A percentile compares a stretch with the other conserved stretches of the same genome.
These are phyloP conservation scores for Poeciliopsis presidionis DNA, from an alignment of 2,797 vertebrate species.

Conservation along the genomic window DNA sequence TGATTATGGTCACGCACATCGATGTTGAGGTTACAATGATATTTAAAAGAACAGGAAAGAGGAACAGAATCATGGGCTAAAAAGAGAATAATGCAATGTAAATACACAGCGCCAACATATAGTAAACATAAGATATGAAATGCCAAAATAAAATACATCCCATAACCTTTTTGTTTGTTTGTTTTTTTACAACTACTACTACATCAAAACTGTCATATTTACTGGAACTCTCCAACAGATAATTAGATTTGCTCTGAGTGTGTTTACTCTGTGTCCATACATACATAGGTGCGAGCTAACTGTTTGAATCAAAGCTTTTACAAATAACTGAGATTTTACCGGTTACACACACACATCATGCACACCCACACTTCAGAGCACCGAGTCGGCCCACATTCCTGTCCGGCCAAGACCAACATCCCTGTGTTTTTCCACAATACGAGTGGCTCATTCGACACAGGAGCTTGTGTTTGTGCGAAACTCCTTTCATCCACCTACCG, in stretches of 20 bases:
- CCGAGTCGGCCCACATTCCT: constrained; percentile 59
- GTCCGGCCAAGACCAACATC: constrained; percentile 75
- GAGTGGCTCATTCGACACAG: constrained; percentile 65
- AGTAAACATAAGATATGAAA: not conserved
- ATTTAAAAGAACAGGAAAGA: not conserved
- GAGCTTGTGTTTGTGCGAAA: constrained; percentile 62
- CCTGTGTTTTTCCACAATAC: constrained; percentile 75
- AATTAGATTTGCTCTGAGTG: constrained; percentile 32
- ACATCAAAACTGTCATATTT: constrained; percentile 23
- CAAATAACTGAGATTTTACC: constrained; percentile 42
- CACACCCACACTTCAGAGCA: constrained; percentile 15
- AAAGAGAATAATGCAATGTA: not conserved
- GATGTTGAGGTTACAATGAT: not conserved
- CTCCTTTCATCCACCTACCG: constrained; percentile 71
- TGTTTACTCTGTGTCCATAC: constrained; percentile 3
- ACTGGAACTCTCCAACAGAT: constrained; percentile 35
- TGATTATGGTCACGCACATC: not conserved
- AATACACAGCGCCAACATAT: not conserved
- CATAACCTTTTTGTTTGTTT: not conserved
- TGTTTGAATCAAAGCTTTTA: constrained; percentile 36
- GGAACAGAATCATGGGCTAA: not conserved
- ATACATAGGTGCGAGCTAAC: constrained; percentile 4
- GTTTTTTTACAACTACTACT: not conserved
- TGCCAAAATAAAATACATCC: not conserved
- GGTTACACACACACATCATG: constrained; percentile 17